Evolutionary conservation across 2,113 vertebrate genomes (phyloP).

Genomic region (Perognathus longimembris): DNA sequence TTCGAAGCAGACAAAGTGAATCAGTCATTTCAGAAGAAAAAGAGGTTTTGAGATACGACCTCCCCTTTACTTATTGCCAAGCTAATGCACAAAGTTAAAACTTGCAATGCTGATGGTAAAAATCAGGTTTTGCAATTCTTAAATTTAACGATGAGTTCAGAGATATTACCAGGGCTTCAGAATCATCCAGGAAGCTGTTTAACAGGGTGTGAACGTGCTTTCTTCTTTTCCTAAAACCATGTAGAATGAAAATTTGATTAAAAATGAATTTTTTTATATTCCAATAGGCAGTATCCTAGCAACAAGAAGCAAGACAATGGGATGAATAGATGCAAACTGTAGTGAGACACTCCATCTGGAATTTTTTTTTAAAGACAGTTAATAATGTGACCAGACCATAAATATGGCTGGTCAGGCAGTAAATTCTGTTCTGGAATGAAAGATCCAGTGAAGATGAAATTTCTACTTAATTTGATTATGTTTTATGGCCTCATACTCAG

Average conservation of each 20-base stretch:
- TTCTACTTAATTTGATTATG: constrained; percentile 35
- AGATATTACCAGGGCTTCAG: constrained; percentile 13
- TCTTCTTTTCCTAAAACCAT: constrained; percentile 56
- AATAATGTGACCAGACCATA: constrained; percentile 20
- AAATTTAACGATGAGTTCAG: constrained; percentile 44
- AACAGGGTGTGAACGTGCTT: neutral
- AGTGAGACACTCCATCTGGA: neutral
- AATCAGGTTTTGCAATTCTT: constrained; percentile 13
- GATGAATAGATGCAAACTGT: neutral
- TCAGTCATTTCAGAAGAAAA: constrained; percentile 2
- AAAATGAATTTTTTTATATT: constrained; percentile 70
- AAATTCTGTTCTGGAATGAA: constrained; percentile 55
- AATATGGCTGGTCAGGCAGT: neutral
- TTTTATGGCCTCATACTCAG: constrained; percentile 29
- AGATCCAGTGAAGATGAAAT: neutral
- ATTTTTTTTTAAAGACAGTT: neutral
- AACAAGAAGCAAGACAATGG: constrained; percentile 60
- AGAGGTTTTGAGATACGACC: neutral
- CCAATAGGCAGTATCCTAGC: constrained; percentile 70
- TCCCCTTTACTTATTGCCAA: neutral
- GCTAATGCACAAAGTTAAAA: constrained; percentile 28
- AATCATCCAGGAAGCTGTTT: constrained; percentile 24
- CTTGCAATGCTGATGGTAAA: constrained; percentile 18
- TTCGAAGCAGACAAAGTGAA: constrained; percentile 31
- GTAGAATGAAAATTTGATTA: constrained; percentile 65